Conservation (phyloP, 2,888 invertebrate genomes). For the Agrochola litura region DNA sequence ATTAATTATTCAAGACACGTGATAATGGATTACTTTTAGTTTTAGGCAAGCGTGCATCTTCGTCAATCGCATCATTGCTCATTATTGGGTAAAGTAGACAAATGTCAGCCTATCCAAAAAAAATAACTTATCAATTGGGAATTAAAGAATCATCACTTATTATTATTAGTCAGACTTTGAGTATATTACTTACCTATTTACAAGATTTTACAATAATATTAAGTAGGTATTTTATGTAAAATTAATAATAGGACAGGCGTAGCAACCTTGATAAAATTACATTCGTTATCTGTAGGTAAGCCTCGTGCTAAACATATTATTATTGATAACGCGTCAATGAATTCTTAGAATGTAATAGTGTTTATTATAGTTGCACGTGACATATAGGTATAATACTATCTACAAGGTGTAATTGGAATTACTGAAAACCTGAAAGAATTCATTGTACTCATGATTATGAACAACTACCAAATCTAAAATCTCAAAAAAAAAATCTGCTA, state of each 20-base stretch:
- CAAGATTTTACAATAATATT: neutral
- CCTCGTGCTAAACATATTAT: constrained; percentile 21
- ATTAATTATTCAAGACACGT: neutral
- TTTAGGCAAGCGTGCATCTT: neutral
- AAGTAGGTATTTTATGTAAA: neutral
- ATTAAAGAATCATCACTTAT: neutral
- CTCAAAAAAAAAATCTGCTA: too few relatives aligned
- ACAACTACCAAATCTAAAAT: too few relatives aligned
- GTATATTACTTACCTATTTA: neutral
- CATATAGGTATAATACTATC: too few relatives aligned
- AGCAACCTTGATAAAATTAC: constrained; percentile 30
- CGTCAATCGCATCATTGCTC: too few relatives aligned
- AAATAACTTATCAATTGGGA: neutral
- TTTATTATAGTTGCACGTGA: constrained; percentile 28
- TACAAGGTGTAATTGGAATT: neutral
- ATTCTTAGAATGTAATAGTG: constrained; percentile 39
- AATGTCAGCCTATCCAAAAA: neutral
- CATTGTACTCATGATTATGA: too few relatives aligned
- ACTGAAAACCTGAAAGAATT: neutral
- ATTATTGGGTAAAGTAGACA: neutral
- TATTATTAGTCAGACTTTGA: neutral
- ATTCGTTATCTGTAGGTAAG: constrained; percentile 26
- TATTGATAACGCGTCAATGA: constrained; percentile 44
- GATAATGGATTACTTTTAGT: neutral
- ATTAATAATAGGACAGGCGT: neutral